phyloP scores from a whole-genome alignment of 2,888 invertebrate species.

The Metalampra italica region DNA sequence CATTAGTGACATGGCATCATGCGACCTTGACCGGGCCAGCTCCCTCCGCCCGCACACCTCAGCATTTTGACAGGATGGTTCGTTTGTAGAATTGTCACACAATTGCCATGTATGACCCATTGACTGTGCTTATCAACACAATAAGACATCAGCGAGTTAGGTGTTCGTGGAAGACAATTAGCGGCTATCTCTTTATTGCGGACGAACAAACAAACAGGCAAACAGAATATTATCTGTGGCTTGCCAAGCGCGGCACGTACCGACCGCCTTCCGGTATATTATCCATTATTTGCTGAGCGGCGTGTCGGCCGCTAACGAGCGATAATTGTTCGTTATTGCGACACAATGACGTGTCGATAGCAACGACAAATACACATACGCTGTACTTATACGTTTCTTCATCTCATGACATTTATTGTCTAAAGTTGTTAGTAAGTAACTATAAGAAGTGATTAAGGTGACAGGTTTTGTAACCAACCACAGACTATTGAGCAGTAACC shows the following conservation, averaged over 20 bases:
- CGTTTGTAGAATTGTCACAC: too few relatives aligned
- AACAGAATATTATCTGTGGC: conserved; percentile 5
- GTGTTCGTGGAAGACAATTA: conserved; percentile 9
- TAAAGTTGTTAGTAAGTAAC: too few relatives aligned
- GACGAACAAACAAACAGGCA: background rate
- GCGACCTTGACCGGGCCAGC: too few relatives aligned
- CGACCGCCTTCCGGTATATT: background rate
- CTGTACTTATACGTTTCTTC: too few relatives aligned
- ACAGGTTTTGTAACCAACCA: too few relatives aligned
- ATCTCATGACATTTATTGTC: too few relatives aligned
- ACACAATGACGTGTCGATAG: background rate
- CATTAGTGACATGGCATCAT: too few relatives aligned
- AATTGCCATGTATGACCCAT: background rate
- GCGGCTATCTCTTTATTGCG: conserved; percentile 3
- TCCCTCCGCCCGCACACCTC: too few relatives aligned
- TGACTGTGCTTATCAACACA: background rate
- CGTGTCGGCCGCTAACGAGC: background rate
- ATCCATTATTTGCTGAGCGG: background rate
- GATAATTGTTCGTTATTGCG: background rate
- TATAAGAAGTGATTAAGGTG: too few relatives aligned
- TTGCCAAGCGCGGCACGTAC: background rate
- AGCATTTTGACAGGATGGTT: too few relatives aligned
- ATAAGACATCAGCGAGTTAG: background rate
- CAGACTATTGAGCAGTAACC: too few relatives aligned
- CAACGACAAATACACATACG: background rate